Conservation (phyloP, 2,888 invertebrate genomes). For the Dasysyrphus tricinctus region DNA sequence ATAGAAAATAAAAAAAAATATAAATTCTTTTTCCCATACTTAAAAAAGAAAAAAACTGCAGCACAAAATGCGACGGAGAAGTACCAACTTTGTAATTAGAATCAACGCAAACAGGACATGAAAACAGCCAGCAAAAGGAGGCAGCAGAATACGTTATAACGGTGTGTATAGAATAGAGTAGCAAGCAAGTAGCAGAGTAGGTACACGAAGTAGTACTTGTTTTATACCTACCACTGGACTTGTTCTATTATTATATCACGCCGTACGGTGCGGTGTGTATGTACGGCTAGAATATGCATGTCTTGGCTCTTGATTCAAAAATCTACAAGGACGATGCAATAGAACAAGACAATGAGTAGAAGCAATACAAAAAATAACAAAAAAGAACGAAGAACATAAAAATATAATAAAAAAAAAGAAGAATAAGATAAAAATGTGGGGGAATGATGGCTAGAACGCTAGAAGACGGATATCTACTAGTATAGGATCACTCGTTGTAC, state of each 20-base stretch:
- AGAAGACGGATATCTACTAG: conserved; percentile 7
- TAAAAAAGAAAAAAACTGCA: conserved; percentile 55
- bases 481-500: conserved; percentile 17
- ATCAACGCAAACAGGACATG: conserved; percentile 74
- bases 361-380: conserved; percentile 36
- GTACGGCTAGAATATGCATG: conserved; percentile 56
- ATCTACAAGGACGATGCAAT: conserved; percentile 74
- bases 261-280: conserved; percentile 2
- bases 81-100: conserved; percentile 75
- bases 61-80: conserved; percentile 70
- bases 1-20: background rate
- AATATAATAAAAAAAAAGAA: conserved; percentile 32
- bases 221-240: conserved; percentile 35
- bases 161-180: conserved; percentile 20
- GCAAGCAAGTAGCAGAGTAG: conserved; percentile 26
- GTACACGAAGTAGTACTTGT: conserved; percentile 48
- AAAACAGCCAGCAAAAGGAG: conserved; percentile 49
- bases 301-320: conserved; percentile 73
- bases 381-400: conserved; percentile 39
- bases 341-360: conserved; percentile 69
- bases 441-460: conserved; percentile 45
- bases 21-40: conserved; percentile 2
- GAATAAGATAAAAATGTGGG: conserved; percentile 14
- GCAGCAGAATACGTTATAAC: conserved; percentile 22
- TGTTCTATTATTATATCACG: conserved; percentile 40